Percentiles rank a stretch among this genome's conserved stretches.
These are phyloP conservation scores for Heterohyrax brucei DNA, from an alignment of 2,797 vertebrate genomes.

Conservation along the genomic window DNA sequence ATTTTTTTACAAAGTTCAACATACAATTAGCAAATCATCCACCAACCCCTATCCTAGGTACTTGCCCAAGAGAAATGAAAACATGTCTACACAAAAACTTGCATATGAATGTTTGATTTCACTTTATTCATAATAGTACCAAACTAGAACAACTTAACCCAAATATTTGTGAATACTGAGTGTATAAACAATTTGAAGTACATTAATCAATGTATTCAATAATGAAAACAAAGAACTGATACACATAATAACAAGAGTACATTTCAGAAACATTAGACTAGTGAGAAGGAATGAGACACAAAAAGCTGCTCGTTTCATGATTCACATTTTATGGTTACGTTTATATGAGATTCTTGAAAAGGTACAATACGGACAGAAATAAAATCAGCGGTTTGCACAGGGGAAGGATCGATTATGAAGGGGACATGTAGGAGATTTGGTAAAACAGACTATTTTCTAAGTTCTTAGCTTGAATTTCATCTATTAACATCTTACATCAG, in stretches of 20 bases:
- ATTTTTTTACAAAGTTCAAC: slow-evolving; percentile 37
- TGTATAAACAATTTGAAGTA: not conserved
- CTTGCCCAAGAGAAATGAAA: not conserved
- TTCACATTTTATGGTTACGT: not conserved
- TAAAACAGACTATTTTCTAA: not conserved
- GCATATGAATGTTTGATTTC: not conserved
- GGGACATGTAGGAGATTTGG: too few relatives aligned
- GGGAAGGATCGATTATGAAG: too few relatives aligned
- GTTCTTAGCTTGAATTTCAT: not conserved
- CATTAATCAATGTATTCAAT: not conserved
- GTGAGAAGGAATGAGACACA: not conserved
- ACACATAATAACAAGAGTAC: not conserved
- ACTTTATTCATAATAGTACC: not conserved
- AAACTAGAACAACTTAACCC: not conserved
- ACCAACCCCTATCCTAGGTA: not conserved
- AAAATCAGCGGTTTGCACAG: not conserved
- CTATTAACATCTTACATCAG: not conserved
- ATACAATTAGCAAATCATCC: not conserved
- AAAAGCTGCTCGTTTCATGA: too few relatives aligned
- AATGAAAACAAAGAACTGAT: not conserved
- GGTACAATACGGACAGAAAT: not conserved
- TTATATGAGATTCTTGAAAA: not conserved
- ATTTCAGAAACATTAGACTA: not conserved
- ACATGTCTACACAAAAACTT: not conserved
- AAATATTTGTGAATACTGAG: not conserved